phyloP scores from a whole-genome alignment of 2,113 vertebrate species.

The Semicossyphus pulcher region DNA sequence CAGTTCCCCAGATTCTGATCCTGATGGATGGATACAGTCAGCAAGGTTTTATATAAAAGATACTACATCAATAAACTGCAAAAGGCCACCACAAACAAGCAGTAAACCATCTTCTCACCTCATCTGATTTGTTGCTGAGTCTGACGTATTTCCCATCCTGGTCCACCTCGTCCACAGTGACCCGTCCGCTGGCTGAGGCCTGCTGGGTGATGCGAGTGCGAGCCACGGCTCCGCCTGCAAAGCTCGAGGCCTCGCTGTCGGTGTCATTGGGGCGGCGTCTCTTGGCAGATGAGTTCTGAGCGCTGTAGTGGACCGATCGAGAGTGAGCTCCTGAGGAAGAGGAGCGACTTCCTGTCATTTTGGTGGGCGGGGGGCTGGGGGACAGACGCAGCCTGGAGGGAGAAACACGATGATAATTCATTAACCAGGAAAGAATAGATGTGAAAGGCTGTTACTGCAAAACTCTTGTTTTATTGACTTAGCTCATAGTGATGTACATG shows the following conservation, averaged over 20 bases:
- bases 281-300: constrained; percentile 84
- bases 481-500: neutral
- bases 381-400: constrained; percentile 90
- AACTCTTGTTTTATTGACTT: no score
- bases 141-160: constrained; percentile 92
- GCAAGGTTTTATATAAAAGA: no score
- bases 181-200: constrained; percentile 91
- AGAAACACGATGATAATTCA: neutral
- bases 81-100: neutral
- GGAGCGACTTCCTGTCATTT: constrained; percentile 79
- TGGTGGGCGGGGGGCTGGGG: constrained; percentile 89
- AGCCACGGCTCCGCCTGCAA: constrained; percentile 77
- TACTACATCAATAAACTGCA: no score
- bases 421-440: neutral
- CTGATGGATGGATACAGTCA: constrained; percentile 71
- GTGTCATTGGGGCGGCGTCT: constrained; percentile 90
- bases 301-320: constrained; percentile 34
- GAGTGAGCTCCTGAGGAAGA: constrained; percentile 66
- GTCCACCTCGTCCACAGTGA: constrained; percentile 96
- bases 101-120: constrained; percentile 80
- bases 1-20: constrained; percentile 95
- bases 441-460: neutral
- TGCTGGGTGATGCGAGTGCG: constrained; percentile 94
- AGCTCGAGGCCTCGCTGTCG: constrained; percentile 84
- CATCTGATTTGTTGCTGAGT: constrained; percentile 94